Evolutionary conservation across 2,113 vertebrate species (phyloP).

Genomic region (Hippopotamus amphibius): DNA sequence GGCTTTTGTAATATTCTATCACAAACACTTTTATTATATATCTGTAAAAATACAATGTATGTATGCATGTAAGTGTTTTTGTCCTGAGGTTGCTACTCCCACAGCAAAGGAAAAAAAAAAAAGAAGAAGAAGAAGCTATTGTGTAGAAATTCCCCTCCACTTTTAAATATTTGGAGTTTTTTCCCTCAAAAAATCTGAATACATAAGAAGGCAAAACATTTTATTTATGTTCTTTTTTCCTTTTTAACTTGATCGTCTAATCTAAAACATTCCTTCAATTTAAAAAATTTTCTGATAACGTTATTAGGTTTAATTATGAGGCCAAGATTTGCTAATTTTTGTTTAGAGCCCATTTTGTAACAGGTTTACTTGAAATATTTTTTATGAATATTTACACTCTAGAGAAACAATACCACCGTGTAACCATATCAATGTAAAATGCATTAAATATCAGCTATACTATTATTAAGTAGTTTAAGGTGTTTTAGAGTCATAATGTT

Average conservation of each 20-base stretch:
- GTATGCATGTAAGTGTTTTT: conserved; percentile 99
- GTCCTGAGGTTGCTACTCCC: conserved; percentile 95
- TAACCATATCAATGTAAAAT: background rate
- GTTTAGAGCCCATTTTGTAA: background rate
- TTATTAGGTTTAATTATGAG: background rate
- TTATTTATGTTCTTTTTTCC: background rate
- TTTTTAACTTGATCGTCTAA: background rate
- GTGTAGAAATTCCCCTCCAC: too few relatives aligned
- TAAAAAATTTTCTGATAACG: background rate
- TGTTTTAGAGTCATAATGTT: conserved; percentile 51
- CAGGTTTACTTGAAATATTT: background rate
- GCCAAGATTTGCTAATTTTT: background rate
- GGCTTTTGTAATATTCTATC: conserved; percentile 97
- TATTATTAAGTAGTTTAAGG: background rate
- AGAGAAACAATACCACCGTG: background rate
- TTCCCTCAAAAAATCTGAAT: background rate
- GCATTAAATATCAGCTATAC: conserved; percentile 62
- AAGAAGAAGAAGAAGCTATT: too few relatives aligned
- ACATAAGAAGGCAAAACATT: background rate
- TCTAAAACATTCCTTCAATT: background rate
- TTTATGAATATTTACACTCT: conserved; percentile 55
- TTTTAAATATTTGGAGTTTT: background rate
- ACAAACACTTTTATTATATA: conserved; percentile 98
- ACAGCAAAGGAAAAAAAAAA: conserved; percentile 84
- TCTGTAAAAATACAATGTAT: conserved; percentile 99